These are phyloP conservation scores for Phytoseiulus persimilis DNA, from an alignment of 2,888 invertebrate genomes.

Conservation along the genomic window DNA sequence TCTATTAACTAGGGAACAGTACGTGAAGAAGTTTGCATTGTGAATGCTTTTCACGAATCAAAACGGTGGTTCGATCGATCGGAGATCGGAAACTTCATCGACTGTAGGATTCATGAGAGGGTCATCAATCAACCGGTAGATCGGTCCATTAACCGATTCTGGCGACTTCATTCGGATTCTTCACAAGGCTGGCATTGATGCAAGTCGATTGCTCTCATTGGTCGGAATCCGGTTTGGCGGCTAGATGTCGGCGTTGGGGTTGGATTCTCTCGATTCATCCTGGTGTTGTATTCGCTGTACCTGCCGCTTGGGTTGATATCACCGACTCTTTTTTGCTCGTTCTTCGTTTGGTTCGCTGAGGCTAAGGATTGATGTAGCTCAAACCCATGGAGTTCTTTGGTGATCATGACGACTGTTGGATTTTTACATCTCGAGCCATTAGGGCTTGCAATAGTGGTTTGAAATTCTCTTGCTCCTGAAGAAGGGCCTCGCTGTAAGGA, in stretches of 20 bases:
- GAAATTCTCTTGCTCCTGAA: slow-evolving; percentile 38
- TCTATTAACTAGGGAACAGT: background rate
- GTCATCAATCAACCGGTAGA: too few species aligned
- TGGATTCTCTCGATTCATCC: background rate
- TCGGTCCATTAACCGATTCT: too few species aligned
- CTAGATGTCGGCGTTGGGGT: background rate
- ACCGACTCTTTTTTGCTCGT: background rate
- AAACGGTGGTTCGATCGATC: background rate
- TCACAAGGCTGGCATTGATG: background rate
- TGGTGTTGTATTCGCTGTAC: background rate
- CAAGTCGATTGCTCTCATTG: background rate
- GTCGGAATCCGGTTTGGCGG: background rate
- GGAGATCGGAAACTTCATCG: too few species aligned
- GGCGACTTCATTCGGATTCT: background rate
- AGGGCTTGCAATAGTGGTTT: slow-evolving; percentile 34
- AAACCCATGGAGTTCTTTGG: background rate
- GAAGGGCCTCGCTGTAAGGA: slow-evolving; percentile 30
- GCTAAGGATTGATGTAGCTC: background rate
- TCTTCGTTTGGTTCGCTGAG: background rate
- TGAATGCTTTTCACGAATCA: background rate
- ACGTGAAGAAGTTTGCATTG: background rate
- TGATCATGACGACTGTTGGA: slow-evolving; percentile 32
- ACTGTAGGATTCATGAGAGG: too few species aligned
- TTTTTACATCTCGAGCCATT: slow-evolving; percentile 35
- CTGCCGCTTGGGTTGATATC: slow-evolving; percentile 9